A percentile compares a stretch with the other conserved stretches of the same genome.
Conservation (phyloP, 2,113 vertebrate species). For the Gopherus evgoodei region DNA sequence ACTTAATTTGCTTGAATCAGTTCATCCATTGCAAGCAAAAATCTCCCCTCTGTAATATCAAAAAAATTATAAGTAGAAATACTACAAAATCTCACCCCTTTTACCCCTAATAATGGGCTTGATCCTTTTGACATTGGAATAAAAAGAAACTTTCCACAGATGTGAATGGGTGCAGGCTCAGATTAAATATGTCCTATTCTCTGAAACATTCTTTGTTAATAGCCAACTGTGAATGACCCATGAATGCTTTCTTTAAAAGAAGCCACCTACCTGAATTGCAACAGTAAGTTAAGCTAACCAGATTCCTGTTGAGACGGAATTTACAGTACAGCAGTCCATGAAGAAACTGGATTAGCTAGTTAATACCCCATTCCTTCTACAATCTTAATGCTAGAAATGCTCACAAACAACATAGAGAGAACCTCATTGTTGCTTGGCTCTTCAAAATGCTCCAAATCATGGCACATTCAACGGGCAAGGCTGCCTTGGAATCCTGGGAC, state of each 20-base stretch:
- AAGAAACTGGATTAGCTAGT: not conserved
- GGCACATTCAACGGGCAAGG: rapidly evolving
- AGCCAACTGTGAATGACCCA: not conserved
- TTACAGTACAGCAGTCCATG: not conserved
- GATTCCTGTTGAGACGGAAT: not conserved
- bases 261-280: not conserved
- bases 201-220: not conserved
- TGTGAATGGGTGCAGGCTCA: not conserved
- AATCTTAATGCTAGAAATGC: not conserved
- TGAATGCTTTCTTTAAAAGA: not conserved
- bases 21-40: not conserved
- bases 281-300: not conserved
- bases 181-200: not conserved
- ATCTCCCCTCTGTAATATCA: not conserved
- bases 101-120: not conserved
- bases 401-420: not conserved
- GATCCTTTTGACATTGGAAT: not conserved
- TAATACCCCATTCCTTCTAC: not conserved
- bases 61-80: not conserved
- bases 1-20: not conserved
- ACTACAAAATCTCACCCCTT: not conserved
- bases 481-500: not conserved
- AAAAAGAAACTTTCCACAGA: not conserved
- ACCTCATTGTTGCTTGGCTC: not conserved
- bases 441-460: not conserved